These are phyloP conservation scores for Griposia aprilina DNA, from an alignment of 2,888 invertebrate species.

Conservation along the genomic window DNA sequence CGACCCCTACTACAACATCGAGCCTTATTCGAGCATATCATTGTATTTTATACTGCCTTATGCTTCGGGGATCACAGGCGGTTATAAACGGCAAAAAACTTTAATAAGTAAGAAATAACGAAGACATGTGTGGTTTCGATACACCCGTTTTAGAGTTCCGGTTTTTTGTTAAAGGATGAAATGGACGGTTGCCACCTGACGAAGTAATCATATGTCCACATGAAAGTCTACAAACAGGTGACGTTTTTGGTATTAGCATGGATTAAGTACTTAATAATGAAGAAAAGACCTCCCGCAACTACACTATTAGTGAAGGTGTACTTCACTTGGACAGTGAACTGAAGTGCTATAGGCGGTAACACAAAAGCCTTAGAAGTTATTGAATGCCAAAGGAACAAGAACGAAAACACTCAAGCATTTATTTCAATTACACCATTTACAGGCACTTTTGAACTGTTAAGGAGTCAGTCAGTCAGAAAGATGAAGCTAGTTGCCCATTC, in stretches of 20 bases:
- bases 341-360: neutral
- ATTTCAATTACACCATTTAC: neutral
- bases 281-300: constrained; percentile 12
- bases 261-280: constrained; percentile 30
- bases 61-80: constrained; percentile 2
- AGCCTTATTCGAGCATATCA: neutral
- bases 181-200: constrained; percentile 59
- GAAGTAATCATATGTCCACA: constrained; percentile 45
- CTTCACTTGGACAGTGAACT: neutral
- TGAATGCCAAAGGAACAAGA: neutral
- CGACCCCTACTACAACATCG: neutral
- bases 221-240: constrained; percentile 45
- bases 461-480: neutral
- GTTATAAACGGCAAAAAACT: constrained; percentile 21
- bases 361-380: neutral
- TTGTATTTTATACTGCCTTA: neutral
- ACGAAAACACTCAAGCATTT: constrained; percentile 1
- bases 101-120: constrained; percentile 36
- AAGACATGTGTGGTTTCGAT: constrained; percentile 60
- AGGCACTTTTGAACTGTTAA: neutral
- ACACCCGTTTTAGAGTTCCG: constrained; percentile 51
- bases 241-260: constrained; percentile 7
- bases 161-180: constrained; percentile 58
- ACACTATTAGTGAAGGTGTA: neutral
- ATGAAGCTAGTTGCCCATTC: neutral